Conservation (phyloP, 35 echinoderm and acorn worm species). For the Patiria miniata region DNA sequence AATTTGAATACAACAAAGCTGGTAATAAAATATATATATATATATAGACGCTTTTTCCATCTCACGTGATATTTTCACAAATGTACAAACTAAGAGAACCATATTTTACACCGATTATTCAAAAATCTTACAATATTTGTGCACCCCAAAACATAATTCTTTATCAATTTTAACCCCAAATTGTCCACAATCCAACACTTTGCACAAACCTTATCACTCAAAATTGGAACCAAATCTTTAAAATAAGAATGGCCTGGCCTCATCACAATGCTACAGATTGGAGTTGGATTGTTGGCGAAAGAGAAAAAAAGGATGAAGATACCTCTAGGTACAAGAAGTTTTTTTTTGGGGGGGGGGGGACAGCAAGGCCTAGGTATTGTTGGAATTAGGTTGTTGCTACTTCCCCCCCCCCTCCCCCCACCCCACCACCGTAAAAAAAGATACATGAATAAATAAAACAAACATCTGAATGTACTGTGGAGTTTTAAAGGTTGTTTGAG, state of each 20-base stretch:
- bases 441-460: neutral
- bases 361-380: neutral
- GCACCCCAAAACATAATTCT: neutral
- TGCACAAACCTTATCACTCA: neutral
- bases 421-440: too few species aligned
- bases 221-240: neutral
- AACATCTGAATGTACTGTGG: neutral
- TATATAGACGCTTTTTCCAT: neutral
- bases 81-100: constrained; percentile 5
- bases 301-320: too few species aligned
- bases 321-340: too few species aligned
- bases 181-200: neutral
- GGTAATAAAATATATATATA: neutral
- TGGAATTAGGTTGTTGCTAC: too few species aligned
- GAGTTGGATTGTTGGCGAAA: neutral
- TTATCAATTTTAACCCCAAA: neutral
- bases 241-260: too few species aligned
- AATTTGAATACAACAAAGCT: constrained; percentile 7
- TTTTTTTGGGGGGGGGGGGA: too few species aligned
- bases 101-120: neutral
- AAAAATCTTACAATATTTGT: constrained; percentile 2
- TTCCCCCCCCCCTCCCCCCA: too few species aligned
- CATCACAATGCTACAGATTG: neutral
- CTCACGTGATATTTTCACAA: neutral
- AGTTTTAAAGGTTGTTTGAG: neutral